These are phyloP conservation scores for Accipiter virgatus DNA, from an alignment of 2,113 vertebrate species.

Conservation along the genomic window DNA sequence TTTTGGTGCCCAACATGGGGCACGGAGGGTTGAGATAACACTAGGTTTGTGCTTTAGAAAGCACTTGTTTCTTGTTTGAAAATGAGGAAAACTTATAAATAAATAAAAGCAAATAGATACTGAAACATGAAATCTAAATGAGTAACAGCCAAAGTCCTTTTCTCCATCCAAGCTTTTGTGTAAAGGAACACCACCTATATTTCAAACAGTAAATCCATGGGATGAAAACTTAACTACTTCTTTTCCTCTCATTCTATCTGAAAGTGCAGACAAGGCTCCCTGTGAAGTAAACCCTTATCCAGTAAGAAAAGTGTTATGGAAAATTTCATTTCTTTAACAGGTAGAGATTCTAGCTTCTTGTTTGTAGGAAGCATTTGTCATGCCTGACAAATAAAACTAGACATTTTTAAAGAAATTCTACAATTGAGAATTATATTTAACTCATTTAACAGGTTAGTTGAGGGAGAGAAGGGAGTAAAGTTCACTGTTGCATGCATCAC, in stretches of 20 bases:
- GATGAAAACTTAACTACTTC: neutral
- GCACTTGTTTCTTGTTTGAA: neutral
- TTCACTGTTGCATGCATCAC: neutral
- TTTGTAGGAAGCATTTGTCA: neutral
- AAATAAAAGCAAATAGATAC: neutral
- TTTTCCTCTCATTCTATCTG: neutral
- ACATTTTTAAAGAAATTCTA: neutral
- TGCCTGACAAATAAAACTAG: neutral
- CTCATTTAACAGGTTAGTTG: neutral
- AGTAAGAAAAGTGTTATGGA: neutral
- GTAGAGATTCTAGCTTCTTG: neutral
- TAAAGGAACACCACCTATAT: neutral
- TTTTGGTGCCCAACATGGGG: too few species aligned
- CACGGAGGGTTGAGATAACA: too few species aligned
- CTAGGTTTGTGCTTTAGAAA: neutral
- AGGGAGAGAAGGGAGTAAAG: neutral
- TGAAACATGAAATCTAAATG: neutral
- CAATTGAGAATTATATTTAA: neutral
- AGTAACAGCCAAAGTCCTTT: neutral
- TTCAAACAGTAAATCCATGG: neutral
- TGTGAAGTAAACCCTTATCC: neutral
- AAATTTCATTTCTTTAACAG: neutral
- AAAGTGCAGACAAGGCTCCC: neutral
- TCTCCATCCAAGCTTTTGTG: neutral
- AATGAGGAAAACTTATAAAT: neutral